Percentiles rank a stretch among this genome's conserved stretches.
Evolutionary conservation across 2,113 vertebrate species (phyloP).

Genomic region (Nothocercus julius): DNA sequence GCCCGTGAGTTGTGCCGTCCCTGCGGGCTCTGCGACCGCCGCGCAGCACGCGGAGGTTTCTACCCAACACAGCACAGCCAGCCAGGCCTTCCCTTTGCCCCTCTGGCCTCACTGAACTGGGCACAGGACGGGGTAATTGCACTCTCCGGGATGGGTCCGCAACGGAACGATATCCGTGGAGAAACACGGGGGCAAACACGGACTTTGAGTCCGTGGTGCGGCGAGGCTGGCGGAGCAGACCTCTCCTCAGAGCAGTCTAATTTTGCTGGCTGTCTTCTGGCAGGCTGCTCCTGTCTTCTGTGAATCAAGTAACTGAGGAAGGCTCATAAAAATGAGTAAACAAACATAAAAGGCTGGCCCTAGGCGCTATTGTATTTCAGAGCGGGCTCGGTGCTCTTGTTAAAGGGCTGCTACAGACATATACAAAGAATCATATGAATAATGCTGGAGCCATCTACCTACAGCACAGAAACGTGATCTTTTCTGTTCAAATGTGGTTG

Average conservation of each 20-base stretch:
- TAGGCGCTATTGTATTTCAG: constrained; percentile 70
- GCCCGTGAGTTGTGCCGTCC: neutral
- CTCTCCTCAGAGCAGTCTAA: neutral
- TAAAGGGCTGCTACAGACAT: constrained; percentile 71
- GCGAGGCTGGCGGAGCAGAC: neutral
- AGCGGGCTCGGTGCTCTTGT: constrained; percentile 65
- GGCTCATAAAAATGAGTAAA: constrained; percentile 76
- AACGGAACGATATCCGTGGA: neutral
- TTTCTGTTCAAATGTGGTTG: constrained; percentile 74
- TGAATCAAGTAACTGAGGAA: constrained; percentile 66
- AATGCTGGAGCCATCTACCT: constrained; percentile 76
- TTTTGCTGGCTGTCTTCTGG: constrained; percentile 60
- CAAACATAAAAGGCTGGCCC: constrained; percentile 74
- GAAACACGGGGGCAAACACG: neutral
- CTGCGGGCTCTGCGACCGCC: neutral
- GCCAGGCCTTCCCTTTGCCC: neutral
- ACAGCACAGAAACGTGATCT: constrained; percentile 77
- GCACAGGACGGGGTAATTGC: neutral
- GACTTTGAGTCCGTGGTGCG: neutral
- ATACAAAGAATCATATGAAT: constrained; percentile 71
- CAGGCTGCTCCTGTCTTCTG: neutral
- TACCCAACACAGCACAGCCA: neutral
- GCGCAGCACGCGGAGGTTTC: neutral
- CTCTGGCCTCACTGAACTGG: neutral
- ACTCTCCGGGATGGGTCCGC: neutral